Evolutionary conservation across 2,113 vertebrate species (phyloP), one percentile per base, ranked within the genome.

Genomic region (Atlantisia rogersi): DNA sequence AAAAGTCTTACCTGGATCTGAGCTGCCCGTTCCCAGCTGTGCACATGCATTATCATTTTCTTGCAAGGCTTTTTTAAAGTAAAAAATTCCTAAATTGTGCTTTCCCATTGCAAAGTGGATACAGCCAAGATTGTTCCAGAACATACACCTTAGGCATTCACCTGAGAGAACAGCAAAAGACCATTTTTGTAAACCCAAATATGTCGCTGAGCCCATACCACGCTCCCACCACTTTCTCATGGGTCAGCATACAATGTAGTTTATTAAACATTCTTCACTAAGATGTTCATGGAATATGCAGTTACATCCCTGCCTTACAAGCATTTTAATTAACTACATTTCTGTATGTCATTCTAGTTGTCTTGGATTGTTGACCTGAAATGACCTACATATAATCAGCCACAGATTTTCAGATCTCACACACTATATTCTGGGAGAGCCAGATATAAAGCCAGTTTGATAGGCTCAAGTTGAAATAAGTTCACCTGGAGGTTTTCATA

Each of bases 61-160:
- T 96, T 99, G 99, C 50, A 99, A 98, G 9, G 99, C 99, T 96
- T 99, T 99, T 98, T 99, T 99, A 97, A 99, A 99, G 97, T 99
- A 99, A 98, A 99, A 99, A 95, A 99, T 99, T 58, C 99, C 99
- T 59, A 99, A 98, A 64, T 99, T 99, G 97, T 99, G 99, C 95
- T 99, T 99, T 93, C 99, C 99, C 99, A 99, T 99, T 48, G 99
- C 99, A 97, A 99, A 99, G 97, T 99, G 99, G 94, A 99, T 99
- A 96, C 99, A 99, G 67, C 99, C 99, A 95, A 99, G 98, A 95
- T 99, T 99, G 97, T 99, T 99, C 99, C 99, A 99, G 97, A 99
- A 99, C 99, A 99, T 99, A 93, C 99, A 99, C 10, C 99, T 97
- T 74, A 99, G 98, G 96, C 99, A 99, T 98, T 99, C 99, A 96